phyloP scores from a whole-genome alignment of 2,888 invertebrate species.

The Ochropacha duplaris region DNA sequence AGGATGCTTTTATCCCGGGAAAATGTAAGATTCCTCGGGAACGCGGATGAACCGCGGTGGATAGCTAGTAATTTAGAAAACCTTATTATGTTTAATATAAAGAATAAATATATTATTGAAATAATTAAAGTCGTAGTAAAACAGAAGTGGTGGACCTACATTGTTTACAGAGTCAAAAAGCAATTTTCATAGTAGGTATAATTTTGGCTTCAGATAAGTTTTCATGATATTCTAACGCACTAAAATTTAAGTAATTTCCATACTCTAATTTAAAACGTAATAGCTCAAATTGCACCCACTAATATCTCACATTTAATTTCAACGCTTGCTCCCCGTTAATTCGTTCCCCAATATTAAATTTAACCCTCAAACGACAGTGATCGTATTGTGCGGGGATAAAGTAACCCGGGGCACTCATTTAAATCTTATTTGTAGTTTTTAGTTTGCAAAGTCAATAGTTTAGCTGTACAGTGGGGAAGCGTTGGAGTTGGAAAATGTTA shows the following conservation, averaged over 20 bases:
- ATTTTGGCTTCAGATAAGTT: too few relatives aligned
- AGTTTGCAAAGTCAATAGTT: constrained; percentile 73
- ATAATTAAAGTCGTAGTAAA: too few relatives aligned
- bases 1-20: too few relatives aligned
- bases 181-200: too few relatives aligned
- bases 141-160: too few relatives aligned
- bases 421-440: constrained; percentile 80
- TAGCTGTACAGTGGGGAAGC: constrained; percentile 42
- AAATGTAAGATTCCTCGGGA: too few relatives aligned
- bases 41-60: too few relatives aligned
- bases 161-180: too few relatives aligned
- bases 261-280: neutral
- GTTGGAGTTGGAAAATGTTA: constrained; percentile 18
- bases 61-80: neutral
- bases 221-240: too few relatives aligned
- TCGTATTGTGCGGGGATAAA: neutral
- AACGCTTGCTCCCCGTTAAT: constrained; percentile 19
- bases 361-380: constrained; percentile 28
- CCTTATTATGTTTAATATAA: too few relatives aligned
- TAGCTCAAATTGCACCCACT: neutral
- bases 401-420: constrained; percentile 56
- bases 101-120: too few relatives aligned
- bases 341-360: constrained; percentile 28
- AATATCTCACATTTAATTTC: neutral
- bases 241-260: too few relatives aligned